A percentile compares a stretch with the other conserved stretches of the same genome.
These are phyloP conservation scores for Melanostigma gelatinosum DNA, from an alignment of 2,113 vertebrate genomes.

Conservation along the genomic window DNA sequence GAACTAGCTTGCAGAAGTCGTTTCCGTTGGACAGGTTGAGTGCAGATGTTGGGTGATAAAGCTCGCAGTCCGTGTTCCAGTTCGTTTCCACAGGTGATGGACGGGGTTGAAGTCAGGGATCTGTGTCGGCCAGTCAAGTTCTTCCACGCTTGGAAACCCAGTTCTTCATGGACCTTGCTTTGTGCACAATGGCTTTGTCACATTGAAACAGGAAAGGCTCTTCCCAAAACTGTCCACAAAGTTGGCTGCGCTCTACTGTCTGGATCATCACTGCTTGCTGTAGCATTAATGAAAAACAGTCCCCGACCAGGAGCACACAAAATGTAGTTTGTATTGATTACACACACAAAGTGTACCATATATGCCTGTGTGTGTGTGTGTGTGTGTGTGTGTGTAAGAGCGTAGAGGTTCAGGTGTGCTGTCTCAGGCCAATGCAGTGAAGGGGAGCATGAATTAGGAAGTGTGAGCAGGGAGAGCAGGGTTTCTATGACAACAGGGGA, in stretches of 20 bases:
- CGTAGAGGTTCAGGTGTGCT: conserved; percentile 32
- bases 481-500: conserved; percentile 75
- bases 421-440: conserved; percentile 39
- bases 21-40: not conserved
- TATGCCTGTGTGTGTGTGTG: conserved; percentile 1
- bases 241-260: not conserved
- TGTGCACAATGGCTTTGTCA: not conserved
- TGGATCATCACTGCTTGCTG: conserved; percentile 10
- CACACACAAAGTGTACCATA: conserved; percentile 32
- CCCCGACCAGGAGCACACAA: conserved; percentile 26
- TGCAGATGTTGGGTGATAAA: conserved; percentile 4
- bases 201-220: not conserved
- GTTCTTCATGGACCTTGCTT: not conserved
- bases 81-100: not conserved
- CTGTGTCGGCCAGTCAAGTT: not conserved
- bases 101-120: not conserved
- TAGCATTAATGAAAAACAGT: conserved; percentile 36
- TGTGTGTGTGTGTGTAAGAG: not conserved
- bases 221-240: conserved; percentile 10
- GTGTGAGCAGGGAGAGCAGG: conserved; percentile 54
- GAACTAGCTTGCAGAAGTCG: not conserved
- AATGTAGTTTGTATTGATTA: conserved; percentile 53
- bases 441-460: conserved; percentile 64
- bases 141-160: not conserved
- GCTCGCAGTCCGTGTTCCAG: not conserved